Conservation (phyloP, 2,888 invertebrate species). For the Nasonovia ribisnigri region DNA sequence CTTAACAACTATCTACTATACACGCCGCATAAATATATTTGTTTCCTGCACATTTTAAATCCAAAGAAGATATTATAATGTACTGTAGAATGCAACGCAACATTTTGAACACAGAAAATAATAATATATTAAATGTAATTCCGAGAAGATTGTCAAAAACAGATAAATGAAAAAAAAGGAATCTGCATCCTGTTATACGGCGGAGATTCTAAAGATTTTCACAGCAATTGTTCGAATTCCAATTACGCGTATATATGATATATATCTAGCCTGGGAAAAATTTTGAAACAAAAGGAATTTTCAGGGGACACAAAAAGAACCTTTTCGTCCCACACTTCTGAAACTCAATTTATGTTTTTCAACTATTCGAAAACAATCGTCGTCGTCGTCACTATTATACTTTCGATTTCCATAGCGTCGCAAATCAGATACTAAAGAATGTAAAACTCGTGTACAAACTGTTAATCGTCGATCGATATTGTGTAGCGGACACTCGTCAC, state of each 20-base stretch:
- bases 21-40: background rate
- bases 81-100: background rate
- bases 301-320: background rate
- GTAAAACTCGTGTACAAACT: background rate
- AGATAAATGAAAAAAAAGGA: background rate
- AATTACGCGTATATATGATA: background rate
- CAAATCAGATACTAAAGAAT: background rate
- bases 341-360: slow-evolving; percentile 42
- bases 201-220: background rate
- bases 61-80: background rate
- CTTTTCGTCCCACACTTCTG: slow-evolving; percentile 21
- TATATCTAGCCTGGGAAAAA: slow-evolving; percentile 15
- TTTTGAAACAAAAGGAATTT: slow-evolving; percentile 34
- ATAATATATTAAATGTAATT: background rate
- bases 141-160: background rate
- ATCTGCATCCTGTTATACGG: background rate
- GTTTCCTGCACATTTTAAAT: background rate
- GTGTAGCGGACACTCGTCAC: background rate
- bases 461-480: background rate
- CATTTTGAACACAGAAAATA: background rate
- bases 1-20: background rate
- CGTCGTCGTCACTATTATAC: background rate
- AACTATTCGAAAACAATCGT: slow-evolving; percentile 33
- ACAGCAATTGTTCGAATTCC: slow-evolving; percentile 33
- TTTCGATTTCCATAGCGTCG: background rate